A percentile compares a stretch with the other conserved stretches of the same genome.
Conservation (phyloP, 2,797 vertebrate genomes). For the Phrynocephalus forsythii region DNA sequence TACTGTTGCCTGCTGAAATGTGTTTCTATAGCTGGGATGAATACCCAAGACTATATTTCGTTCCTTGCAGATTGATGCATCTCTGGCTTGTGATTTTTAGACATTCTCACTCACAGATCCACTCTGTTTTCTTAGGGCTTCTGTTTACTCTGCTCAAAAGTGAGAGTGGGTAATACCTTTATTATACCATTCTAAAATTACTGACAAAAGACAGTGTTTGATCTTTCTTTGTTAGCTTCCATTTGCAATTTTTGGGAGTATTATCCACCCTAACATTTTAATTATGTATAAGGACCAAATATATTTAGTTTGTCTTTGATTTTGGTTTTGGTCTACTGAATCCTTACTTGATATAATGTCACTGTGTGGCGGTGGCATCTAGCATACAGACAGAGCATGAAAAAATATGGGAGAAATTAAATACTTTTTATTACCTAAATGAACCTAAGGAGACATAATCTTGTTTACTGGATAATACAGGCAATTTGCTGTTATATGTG, state of each 20-base stretch:
- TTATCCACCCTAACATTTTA: too few species aligned
- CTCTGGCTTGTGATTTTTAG: neutral
- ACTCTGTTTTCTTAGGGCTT: neutral
- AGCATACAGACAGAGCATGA: neutral
- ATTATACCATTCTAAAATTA: too few species aligned
- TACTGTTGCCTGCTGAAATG: neutral
- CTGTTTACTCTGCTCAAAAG: neutral
- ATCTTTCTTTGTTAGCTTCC: too few species aligned
- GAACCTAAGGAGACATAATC: neutral
- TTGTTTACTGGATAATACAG: neutral
- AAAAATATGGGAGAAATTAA: neutral
- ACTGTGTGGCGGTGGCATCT: neutral
- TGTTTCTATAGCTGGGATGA: neutral
- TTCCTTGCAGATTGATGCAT: neutral
- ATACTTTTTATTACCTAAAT: neutral
- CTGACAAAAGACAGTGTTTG: too few species aligned
- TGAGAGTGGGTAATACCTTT: too few species aligned
- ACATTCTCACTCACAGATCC: neutral
- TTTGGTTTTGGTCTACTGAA: neutral
- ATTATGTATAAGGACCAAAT: too few species aligned
- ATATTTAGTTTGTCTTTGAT: too few species aligned
- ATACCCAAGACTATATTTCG: neutral
- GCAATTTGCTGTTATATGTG: neutral
- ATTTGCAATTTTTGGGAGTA: too few species aligned
- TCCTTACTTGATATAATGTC: neutral